Evolutionary conservation across 2,797 vertebrate genomes (phyloP), one percentile per base, ranked within the genome.

Genomic region (Corythornis leucogaster): DNA sequence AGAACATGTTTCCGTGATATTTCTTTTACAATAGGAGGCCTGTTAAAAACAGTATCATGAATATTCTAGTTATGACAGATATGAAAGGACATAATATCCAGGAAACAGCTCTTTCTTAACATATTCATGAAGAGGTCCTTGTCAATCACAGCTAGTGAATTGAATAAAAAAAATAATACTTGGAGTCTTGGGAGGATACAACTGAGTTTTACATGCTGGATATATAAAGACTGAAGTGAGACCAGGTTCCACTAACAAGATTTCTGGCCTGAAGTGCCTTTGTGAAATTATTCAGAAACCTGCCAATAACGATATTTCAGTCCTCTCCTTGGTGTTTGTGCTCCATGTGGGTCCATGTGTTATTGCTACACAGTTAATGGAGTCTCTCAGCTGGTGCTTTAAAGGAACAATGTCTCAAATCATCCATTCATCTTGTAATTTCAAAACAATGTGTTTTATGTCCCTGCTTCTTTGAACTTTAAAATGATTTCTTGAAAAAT

Each of bases 51-150:
- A 93, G 83, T 84, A 87, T 85, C 88, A 96, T 97, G 94, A 97
- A 97, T 97, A 97, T 97, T 97, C 94, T 92, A 96, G 84, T 84
- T 96, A 90, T 92, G 93, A 86, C 78, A 96, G 94, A 95, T 97
- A 96, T 94, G 88, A 97, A 97, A 96, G 83, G 88, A 94, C 93
- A 96, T 94, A 96, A 94, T 94, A 97, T 90, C 93, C 64, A 95
- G 90, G 80, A 97, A 96, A 91, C 71, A 85, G 69, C 62, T 64
- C 81, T 79, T 87, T 89, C 74, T 67, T 91, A 93, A 84, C 85
- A 92, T 93, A 95, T 90, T 95, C 92, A 87, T 94, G 69, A 97
- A 95, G 87, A 96, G 91, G 71, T 93, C 87, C 91, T 83, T 96
- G 94, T 96, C 96, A 96, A 96, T 97, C 94, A 96, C 55, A 87